Evolutionary conservation across 2,888 invertebrate species (phyloP).

Genomic region (Netelia fuscicornis): DNA sequence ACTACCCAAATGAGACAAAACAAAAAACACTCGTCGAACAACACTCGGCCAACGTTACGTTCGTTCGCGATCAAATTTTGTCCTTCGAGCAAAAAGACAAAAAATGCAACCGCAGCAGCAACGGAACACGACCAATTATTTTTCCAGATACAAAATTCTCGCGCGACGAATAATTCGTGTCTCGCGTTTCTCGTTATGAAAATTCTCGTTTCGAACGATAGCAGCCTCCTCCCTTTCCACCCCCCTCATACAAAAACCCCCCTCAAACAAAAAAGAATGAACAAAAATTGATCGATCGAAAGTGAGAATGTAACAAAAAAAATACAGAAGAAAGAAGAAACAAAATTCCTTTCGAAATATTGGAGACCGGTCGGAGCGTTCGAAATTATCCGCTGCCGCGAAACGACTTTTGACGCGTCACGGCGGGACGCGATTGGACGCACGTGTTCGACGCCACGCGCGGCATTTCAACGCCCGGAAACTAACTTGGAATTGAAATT

Average conservation of each 20-base stretch:
- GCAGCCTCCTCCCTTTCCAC: too few species aligned
- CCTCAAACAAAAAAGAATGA: too few species aligned
- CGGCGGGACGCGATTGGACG: neutral
- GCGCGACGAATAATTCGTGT: too few species aligned
- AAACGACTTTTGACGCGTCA: neutral
- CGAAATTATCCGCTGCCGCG: neutral
- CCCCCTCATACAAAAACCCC: too few species aligned
- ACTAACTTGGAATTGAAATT: neutral
- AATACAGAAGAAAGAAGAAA: neutral
- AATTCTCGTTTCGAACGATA: too few species aligned
- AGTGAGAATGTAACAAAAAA: neutral
- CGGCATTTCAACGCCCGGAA: slow-evolving; percentile 11
- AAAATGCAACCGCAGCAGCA: too few species aligned
- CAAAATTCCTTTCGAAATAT: neutral
- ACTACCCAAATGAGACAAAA: slow-evolving; percentile 1
- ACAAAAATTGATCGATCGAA: neutral
- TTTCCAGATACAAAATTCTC: too few species aligned
- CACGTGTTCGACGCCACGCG: slow-evolving; percentile 44
- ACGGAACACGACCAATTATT: too few species aligned
- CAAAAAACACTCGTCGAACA: slow-evolving; percentile 36
- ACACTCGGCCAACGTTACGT: slow-evolving; percentile 21
- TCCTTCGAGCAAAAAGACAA: neutral
- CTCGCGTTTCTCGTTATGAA: too few species aligned
- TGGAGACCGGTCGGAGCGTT: neutral
- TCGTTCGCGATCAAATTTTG: neutral